Evolutionary conservation across 2,113 vertebrate genomes (phyloP).

Genomic region (Sardina pilchardus): DNA sequence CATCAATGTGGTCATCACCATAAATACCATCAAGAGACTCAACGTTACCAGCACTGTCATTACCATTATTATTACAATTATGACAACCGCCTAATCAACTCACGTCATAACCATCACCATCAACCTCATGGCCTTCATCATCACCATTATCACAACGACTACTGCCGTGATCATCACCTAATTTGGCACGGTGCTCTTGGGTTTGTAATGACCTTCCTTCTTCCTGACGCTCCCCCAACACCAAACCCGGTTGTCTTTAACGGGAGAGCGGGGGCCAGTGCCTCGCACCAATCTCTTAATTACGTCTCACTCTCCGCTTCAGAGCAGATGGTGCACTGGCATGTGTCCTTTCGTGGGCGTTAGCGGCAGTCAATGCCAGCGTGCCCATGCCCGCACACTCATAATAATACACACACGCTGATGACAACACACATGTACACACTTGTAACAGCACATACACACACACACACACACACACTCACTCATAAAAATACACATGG

Average conservation of each 20-base stretch:
- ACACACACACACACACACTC: not conserved
- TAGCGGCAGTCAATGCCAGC: conserved; percentile 1
- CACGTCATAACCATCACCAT: not conserved
- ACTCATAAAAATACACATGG: not conserved
- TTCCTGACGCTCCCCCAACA: not conserved
- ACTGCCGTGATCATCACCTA: not conserved
- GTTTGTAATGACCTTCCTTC: not conserved
- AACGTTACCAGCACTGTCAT: not conserved
- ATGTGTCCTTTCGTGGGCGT: not conserved
- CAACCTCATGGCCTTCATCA: not conserved
- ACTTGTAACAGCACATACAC: not conserved
- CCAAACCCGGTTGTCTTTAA: not conserved
- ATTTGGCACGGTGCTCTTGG: not conserved
- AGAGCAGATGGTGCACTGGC: not conserved
- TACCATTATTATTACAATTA: not conserved
- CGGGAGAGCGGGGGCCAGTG: not conserved
- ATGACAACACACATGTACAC: not conserved
- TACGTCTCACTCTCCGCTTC: not conserved
- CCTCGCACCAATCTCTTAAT: not conserved
- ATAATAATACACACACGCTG: not conserved
- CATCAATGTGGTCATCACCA: conserved; percentile 30
- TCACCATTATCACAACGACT: not conserved
- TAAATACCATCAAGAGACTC: not conserved
- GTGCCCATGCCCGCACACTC: not conserved
- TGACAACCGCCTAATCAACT: not conserved